Base-by-base conservation (phyloP, 2,797 vertebrate species). In the Remorina albescens region DNA sequence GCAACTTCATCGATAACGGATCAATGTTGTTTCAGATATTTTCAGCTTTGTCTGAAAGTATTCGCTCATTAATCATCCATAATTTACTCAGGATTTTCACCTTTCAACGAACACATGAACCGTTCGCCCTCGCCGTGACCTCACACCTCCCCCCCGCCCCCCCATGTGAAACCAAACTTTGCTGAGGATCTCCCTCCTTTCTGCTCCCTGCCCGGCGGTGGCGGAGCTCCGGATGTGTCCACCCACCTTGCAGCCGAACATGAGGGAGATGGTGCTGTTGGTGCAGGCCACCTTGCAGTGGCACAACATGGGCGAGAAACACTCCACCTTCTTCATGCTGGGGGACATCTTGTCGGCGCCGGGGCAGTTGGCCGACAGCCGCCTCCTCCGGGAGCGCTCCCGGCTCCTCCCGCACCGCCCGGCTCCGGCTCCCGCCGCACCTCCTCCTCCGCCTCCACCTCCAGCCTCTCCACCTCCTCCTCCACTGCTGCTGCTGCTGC, bases 231-330 rank as follows among this genome's bases (percentile, higher is more conserved):
- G 44, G 54, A 47, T 26, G 25, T 61, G 65, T 84, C 88, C 87
- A 96, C 95, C 93, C 94, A 97, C 96, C 96, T 98, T 96, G 92
- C 95, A 97, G 92, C 95, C 95, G 89, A 97, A 96, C 94, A 96
- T 95, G 90, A 98, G 95, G 30, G 96, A 97, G 87, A 97, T 80
- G 81, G 95, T 94, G 91, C 93, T 96, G 94, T 94, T 96, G 91
- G 93, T 95, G 88, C 96, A 96, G 25, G 95, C 96, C 92, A 97
- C 92, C 92, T 97, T 96, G 94, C 94, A 97, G 92, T 96, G 96
- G 93, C 95, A 96, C 74, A 96, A 90, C 91, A 96, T 90, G 65
- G 91, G 95, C 54, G 95, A 96, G 94, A 96, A 96, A 71, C 96
- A 97, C 80, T 95, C 94, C 91, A 95, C 92, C 92, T 94, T 95